Evolutionary conservation across 2,888 invertebrate species (phyloP).

Genomic region (Dastarcus helophoroides): DNA sequence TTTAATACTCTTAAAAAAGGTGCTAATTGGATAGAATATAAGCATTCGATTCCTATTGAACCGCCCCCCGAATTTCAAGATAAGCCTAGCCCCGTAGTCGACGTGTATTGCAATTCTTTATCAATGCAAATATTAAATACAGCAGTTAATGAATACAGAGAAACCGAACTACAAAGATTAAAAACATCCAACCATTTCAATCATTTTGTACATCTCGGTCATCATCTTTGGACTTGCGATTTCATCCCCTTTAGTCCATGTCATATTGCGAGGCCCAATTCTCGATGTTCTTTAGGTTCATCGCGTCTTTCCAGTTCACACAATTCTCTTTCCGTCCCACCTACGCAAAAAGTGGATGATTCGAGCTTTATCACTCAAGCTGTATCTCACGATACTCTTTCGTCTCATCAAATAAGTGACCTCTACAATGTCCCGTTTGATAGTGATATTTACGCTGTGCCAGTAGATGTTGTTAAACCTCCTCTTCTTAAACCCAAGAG

Average conservation of each 20-base stretch:
- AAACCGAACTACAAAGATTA: conserved; percentile 18
- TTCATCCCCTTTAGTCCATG: conserved; percentile 51
- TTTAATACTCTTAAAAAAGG: conserved; percentile 76
- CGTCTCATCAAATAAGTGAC: conserved; percentile 67
- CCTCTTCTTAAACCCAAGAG: conserved; percentile 39
- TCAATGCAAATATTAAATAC: conserved; percentile 39
- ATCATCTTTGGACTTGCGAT: conserved; percentile 44
- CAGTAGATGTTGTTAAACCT: conserved; percentile 67
- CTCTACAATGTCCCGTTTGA: conserved; percentile 84
- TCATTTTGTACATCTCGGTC: conserved; percentile 18
- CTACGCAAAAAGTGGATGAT: conserved; percentile 67
- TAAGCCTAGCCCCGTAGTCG: conserved; percentile 36
- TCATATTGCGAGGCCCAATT: conserved; percentile 51
- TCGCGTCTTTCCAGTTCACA: conserved; percentile 74
- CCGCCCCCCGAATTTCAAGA: conserved; percentile 81
- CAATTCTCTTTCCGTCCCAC: conserved; percentile 61
- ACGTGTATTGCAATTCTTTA: conserved; percentile 39
- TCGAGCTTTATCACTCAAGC: conserved; percentile 82
- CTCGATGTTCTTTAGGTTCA: conserved; percentile 64
- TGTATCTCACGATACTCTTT: conserved; percentile 73
- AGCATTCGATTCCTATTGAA: conserved; percentile 56
- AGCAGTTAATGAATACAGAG: conserved; percentile 38
- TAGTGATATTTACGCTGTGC: conserved; percentile 78
- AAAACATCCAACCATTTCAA: conserved; percentile 16
- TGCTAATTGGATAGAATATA: conserved; percentile 49